Base-by-base conservation (phyloP, 2,797 vertebrate species). In the Cryptoblepharus egeriae region DNA sequence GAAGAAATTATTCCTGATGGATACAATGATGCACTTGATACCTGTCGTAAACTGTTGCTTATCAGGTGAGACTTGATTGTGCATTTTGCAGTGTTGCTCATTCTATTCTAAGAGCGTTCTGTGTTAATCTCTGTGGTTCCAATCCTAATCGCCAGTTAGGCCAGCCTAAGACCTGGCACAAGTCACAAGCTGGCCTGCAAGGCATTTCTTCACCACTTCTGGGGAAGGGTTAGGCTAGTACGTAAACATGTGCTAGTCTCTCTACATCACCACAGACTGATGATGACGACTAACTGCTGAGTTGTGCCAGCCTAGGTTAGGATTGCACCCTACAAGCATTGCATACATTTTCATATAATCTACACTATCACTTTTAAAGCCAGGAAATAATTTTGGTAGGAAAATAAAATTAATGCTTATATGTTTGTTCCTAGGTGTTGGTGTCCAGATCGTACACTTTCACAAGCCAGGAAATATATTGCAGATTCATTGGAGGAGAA, bases 381-480 rank as follows among this genome's bases (percentile, higher is more conserved):
- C 70, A 81, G 82, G 24, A 69, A 61, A 72, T 32, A 57, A 79
- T 30, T 61, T 52, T 52, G 45, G 15, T n/a, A 52, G 26, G 30
- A 61, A 63, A 79, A 77, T 79, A 18, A 0, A 85, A 82, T 15
- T 79, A 12, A 20, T 2, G 32, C 5, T 88, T 4, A 65, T 65
- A 71, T 88, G 24, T 90, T 88, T 82, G 72, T 90, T 90, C 70
- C 71, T 91, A 97, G 97, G 83, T 97, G 95, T 64, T 97, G 96
- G 96, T 97, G 97, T 86, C 97, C 97, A 87, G 97, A 98, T 55
- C 94, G 97, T 72, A 97, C 95, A 0, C 91, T 97, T 90, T 96
- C 95, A 79, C 97, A 97, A 91, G 97, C 97, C 79, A 94, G 94
- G 80, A 97, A 96, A 83, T 97, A 97, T 1, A 96, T 97, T 63